Evolutionary conservation across 2,888 invertebrate species (phyloP).

Genomic region (Hyppa rectilinea): DNA sequence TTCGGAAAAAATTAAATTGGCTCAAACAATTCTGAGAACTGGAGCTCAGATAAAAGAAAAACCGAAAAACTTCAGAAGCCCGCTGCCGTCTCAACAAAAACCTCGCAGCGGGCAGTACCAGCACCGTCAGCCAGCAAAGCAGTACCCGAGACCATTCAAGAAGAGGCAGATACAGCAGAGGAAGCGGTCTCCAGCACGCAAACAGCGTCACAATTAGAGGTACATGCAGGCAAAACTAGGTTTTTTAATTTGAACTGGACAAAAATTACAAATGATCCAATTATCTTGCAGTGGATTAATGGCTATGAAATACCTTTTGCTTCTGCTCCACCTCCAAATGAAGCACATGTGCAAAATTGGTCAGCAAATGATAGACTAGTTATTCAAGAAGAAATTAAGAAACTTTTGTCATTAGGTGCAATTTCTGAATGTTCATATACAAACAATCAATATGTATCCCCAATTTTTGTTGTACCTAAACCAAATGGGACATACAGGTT

Average conservation of each 20-base stretch:
- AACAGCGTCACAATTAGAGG: slow-evolving; percentile 14
- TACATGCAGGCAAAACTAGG: not conserved
- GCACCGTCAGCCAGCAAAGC: slow-evolving; percentile 9
- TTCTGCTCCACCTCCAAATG: not conserved
- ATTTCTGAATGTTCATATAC: slow-evolving; percentile 3
- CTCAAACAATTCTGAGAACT: slow-evolving; percentile 14
- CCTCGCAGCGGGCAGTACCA: slow-evolving; percentile 10
- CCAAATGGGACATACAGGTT: slow-evolving; percentile 4
- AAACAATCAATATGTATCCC: slow-evolving; percentile 2
- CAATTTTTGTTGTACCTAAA: slow-evolving; percentile 1
- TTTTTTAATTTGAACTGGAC: not conserved
- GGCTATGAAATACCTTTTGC: slow-evolving; percentile 1
- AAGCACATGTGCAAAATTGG: slow-evolving; percentile 2
- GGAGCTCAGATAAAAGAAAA: slow-evolving; percentile 18
- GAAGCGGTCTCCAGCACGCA: slow-evolving; percentile 3
- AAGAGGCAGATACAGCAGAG: not conserved
- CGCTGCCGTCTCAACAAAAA: slow-evolving; percentile 2
- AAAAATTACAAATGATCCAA: slow-evolving; percentile 1
- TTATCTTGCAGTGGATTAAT: slow-evolving; percentile 6
- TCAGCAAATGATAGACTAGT: not conserved
- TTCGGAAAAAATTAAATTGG: slow-evolving; percentile 2
- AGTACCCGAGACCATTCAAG: not conserved
- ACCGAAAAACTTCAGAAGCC: slow-evolving; percentile 2
- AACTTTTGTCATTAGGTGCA: not conserved
- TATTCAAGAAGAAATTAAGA: not conserved